These are phyloP conservation scores for Lochmaea crataegi DNA, from an alignment of 2,888 invertebrate genomes.

Conservation along the genomic window DNA sequence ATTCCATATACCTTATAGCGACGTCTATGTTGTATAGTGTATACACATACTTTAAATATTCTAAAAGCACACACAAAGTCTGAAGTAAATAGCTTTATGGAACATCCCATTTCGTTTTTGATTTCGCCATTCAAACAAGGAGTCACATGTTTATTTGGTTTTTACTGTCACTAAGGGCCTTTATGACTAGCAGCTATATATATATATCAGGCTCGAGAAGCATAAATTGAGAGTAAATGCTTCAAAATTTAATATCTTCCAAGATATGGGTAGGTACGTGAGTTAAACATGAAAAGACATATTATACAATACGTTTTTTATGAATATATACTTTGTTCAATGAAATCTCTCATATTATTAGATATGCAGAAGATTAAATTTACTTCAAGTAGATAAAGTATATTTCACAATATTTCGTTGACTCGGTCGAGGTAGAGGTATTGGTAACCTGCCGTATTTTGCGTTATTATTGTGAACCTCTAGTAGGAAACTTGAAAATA, in stretches of 20 bases:
- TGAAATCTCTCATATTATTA: not conserved
- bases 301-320: conserved; percentile 9
- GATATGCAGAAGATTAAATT: too few relatives aligned
- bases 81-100: not conserved
- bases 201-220: conserved; percentile 26
- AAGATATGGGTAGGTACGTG: conserved; percentile 3
- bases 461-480: too few relatives aligned
- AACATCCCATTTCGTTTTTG: conserved; percentile 15
- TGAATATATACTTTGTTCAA: conserved; percentile 1
- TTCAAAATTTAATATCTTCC: conserved; percentile 32
- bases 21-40: not conserved
- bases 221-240: conserved; percentile 33
- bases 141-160: conserved; percentile 29
- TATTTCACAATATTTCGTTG: not conserved
- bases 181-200: conserved; percentile 33
- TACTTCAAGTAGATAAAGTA: not conserved
- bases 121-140: conserved; percentile 22
- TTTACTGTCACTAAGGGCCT: conserved; percentile 28
- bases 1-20: not conserved
- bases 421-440: too few relatives aligned
- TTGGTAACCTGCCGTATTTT: too few relatives aligned
- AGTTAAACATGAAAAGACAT: conserved; percentile 27
- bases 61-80: not conserved
- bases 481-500: too few relatives aligned
- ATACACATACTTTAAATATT: not conserved